A percentile compares a stretch with the other conserved stretches of the same genome.
Conservation (phyloP, 1,140 invertebrate genomes). For the Diorhabda carinulata region DNA sequence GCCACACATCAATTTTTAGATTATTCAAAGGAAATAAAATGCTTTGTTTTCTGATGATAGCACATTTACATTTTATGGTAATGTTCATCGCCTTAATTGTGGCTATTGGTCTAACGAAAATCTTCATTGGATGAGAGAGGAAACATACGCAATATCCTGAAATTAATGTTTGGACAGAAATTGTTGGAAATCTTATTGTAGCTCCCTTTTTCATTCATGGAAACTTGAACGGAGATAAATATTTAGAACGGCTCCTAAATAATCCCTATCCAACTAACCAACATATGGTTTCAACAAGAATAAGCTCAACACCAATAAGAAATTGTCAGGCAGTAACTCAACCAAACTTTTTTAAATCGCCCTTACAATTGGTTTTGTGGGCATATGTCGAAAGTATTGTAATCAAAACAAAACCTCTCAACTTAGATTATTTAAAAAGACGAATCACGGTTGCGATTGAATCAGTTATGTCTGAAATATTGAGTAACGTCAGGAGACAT, state of each 20-base stretch:
- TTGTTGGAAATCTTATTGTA: background rate
- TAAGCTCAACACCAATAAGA: background rate
- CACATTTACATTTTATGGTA: background rate
- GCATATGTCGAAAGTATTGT: background rate
- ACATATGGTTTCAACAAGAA: background rate
- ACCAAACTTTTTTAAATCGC: background rate
- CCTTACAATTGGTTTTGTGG: background rate
- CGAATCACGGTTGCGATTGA: background rate
- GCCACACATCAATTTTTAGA: no score
- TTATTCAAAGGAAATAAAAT: no score
- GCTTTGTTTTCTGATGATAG: background rate
- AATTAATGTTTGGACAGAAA: background rate
- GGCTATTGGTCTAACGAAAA: background rate
- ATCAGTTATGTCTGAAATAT: background rate
- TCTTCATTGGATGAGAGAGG: background rate
- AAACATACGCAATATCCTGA: background rate
- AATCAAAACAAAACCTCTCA: background rate
- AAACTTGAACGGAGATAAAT: background rate
- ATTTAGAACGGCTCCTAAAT: background rate
- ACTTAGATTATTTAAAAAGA: background rate
- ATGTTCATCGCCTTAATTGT: background rate
- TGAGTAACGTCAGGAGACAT: background rate
- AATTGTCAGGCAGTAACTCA: background rate
- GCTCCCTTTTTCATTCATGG: background rate
- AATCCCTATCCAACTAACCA: background rate